Conservation (phyloP, 2,888 invertebrate species). For the Gymnocheta viridis region DNA sequence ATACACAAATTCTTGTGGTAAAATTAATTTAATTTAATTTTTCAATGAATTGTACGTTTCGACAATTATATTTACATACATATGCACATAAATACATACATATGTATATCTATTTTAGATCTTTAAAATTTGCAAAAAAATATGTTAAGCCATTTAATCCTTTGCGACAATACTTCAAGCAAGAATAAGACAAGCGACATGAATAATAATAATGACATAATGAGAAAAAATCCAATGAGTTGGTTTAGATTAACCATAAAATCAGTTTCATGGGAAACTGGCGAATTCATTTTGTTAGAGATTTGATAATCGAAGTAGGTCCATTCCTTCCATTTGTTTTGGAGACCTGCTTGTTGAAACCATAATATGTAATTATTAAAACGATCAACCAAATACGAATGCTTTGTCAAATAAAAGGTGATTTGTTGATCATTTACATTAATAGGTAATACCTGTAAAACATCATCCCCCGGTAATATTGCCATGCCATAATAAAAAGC, state of each 20-base stretch:
- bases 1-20: too few relatives aligned
- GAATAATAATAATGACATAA: slow-evolving; percentile 1
- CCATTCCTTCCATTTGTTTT: slow-evolving; percentile 33
- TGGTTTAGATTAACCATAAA: slow-evolving; percentile 49
- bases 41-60: too few relatives aligned
- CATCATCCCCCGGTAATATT: neutral
- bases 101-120: neutral
- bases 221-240: slow-evolving; percentile 24
- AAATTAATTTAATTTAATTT: too few relatives aligned
- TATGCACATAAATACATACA: too few relatives aligned
- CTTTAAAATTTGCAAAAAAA: slow-evolving; percentile 14
- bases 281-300: neutral
- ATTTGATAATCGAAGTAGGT: slow-evolving; percentile 8
- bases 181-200: slow-evolving; percentile 63
- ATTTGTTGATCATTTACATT: slow-evolving; percentile 42
- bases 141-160: slow-evolving; percentile 2
- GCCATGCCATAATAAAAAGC: slow-evolving; percentile 11
- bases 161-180: slow-evolving; percentile 66
- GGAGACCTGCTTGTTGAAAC: slow-evolving; percentile 45
- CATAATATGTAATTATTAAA: slow-evolving; percentile 42
- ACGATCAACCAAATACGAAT: slow-evolving; percentile 56
- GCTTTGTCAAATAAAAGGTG: slow-evolving; percentile 53
- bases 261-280: neutral
- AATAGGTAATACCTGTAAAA: slow-evolving; percentile 22
- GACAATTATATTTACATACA: too few relatives aligned